These are phyloP conservation scores for Eulemur coronatus DNA, from an alignment of 2,797 vertebrate genomes.

Conservation along the genomic window DNA sequence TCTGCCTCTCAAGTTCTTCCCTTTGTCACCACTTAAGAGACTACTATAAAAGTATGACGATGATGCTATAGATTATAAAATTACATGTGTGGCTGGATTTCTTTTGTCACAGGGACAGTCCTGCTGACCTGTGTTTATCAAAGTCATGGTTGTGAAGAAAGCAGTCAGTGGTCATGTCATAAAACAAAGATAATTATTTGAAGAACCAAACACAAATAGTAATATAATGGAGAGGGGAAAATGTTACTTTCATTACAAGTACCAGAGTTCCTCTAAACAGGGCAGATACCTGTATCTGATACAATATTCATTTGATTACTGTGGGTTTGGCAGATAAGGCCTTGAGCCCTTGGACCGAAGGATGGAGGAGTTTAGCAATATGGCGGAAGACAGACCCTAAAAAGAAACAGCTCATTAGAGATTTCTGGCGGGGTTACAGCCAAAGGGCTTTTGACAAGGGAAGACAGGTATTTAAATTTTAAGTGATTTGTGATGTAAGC, in stretches of 20 bases:
- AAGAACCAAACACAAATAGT: not conserved
- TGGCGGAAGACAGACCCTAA: accelerated
- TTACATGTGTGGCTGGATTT: not conserved
- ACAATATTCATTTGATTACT: too few species aligned
- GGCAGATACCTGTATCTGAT: not conserved
- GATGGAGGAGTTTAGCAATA: not conserved
- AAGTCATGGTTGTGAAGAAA: not conserved
- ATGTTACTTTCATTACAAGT: not conserved
- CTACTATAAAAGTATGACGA: too few species aligned
- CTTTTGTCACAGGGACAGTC: not conserved
- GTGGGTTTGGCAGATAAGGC: not conserved
- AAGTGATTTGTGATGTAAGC: not conserved
- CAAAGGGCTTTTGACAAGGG: not conserved
- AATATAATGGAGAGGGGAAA: not conserved
- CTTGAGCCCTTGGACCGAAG: not conserved
- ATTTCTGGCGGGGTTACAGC: not conserved
- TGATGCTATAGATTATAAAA: not conserved
- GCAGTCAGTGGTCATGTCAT: not conserved
- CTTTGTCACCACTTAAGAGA: not conserved
- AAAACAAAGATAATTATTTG: not conserved
- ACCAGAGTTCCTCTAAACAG: not conserved
- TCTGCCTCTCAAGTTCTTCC: not conserved
- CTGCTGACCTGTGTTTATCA: not conserved
- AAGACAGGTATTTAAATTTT: not conserved
- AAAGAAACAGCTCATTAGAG: not conserved